Conservation (phyloP, 2,797 vertebrate species). For the Aldrovandia affinis region DNA sequence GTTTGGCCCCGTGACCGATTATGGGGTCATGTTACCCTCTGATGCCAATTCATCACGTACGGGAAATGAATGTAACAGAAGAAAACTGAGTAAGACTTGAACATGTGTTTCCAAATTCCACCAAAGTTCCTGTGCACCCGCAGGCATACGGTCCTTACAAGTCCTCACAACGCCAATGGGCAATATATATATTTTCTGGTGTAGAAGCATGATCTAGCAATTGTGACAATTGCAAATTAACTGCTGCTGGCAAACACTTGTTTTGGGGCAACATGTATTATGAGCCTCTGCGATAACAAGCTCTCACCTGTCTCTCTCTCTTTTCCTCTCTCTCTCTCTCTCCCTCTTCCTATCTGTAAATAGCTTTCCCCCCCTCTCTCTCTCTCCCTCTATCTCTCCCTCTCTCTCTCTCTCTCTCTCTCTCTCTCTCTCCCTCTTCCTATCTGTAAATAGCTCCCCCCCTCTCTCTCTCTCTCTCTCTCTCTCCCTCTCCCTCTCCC, state of each 20-base stretch:
- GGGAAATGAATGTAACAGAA: neutral
- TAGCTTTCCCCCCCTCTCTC: neutral
- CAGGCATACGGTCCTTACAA: neutral
- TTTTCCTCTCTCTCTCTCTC: conserved; percentile 19
- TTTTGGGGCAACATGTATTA: neutral
- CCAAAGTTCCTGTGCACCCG: neutral
- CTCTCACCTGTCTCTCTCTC: no score
- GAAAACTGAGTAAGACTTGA: neutral
- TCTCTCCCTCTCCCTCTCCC: conserved; percentile 59
- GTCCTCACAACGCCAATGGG: no score
- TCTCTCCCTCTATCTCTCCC: no score
- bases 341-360: conserved; percentile 53
- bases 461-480: conserved; percentile 23
- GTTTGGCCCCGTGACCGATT: neutral
- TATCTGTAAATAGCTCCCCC: neutral
- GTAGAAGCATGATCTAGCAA: neutral
- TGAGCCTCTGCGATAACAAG: neutral
- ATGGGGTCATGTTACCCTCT: neutral
- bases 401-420: neutral
- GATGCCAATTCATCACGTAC: neutral
- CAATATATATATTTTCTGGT: no score
- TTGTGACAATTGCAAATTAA: neutral
- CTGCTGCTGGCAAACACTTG: neutral
- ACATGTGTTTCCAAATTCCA: neutral
- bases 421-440: neutral